phyloP scores from a whole-genome alignment of 2,113 vertebrate species.

The Benitochromis conjunctus region DNA sequence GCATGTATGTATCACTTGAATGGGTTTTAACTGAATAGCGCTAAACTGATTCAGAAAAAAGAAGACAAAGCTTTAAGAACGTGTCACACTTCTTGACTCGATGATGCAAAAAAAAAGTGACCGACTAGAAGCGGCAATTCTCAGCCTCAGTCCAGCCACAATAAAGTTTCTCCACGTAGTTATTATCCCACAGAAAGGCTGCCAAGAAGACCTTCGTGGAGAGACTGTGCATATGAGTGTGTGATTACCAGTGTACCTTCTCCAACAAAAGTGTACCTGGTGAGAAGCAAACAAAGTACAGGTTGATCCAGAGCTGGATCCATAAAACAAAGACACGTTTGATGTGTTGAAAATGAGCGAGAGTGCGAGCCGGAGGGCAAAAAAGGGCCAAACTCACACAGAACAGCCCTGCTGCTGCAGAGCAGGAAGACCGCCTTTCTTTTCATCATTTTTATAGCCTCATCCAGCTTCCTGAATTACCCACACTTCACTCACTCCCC shows the following conservation, averaged over 20 bases:
- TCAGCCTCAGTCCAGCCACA: slow-evolving; percentile 27
- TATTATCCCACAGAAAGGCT: slow-evolving; percentile 29
- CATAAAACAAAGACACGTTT: slow-evolving; percentile 58
- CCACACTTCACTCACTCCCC: slow-evolving; percentile 28
- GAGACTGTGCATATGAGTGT: slow-evolving; percentile 14
- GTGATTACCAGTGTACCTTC: slow-evolving; percentile 16
- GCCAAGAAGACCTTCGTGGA: slow-evolving; percentile 4
- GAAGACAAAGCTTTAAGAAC: background rate
- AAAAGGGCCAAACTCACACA: slow-evolving; percentile 33
- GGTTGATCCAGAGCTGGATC: slow-evolving; percentile 35
- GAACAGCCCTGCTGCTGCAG: slow-evolving; percentile 2
- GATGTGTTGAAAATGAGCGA: slow-evolving; percentile 50
- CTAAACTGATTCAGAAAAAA: background rate
- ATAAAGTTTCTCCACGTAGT: slow-evolving; percentile 25
- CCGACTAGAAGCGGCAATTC: slow-evolving; percentile 8
- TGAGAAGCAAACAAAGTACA: slow-evolving; percentile 30
- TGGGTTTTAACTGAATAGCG: background rate
- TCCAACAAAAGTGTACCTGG: slow-evolving; percentile 35
- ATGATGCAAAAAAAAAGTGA: slow-evolving; percentile 9
- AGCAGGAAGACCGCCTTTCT: slow-evolving; percentile 61
- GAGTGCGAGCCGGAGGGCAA: slow-evolving; percentile 42
- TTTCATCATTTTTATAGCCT: slow-evolving; percentile 73
- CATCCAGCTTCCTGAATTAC: slow-evolving; percentile 62
- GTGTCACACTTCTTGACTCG: background rate
- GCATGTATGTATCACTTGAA: background rate